Conservation (phyloP, 2,797 vertebrate species). For the Chrosomus eos region DNA sequence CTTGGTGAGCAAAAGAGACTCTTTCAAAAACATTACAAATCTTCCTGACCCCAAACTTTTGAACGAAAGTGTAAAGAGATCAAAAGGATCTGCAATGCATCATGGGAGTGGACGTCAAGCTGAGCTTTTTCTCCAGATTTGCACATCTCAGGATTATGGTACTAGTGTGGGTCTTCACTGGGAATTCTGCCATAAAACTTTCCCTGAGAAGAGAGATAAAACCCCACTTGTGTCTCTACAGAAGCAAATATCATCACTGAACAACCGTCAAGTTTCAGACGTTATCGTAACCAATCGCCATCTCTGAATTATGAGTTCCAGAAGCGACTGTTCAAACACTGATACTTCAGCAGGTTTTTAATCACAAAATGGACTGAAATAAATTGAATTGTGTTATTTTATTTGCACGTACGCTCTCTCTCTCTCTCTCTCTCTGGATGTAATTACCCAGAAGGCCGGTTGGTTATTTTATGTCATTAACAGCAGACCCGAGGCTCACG, state of each 20-base stretch:
- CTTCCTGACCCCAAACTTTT: neutral
- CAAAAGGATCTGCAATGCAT: neutral
- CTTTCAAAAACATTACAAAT: neutral
- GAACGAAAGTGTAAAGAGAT: neutral
- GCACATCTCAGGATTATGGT: neutral
- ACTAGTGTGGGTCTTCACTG: neutral
- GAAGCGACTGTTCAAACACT: neutral
- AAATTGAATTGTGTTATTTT: conserved; percentile 47
- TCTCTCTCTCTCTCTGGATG: conserved; percentile 40
- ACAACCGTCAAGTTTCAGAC: neutral
- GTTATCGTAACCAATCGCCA: neutral
- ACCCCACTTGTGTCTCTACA: neutral
- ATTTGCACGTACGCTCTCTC: conserved; percentile 22
- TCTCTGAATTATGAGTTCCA: neutral
- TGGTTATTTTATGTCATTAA: conserved; percentile 45
- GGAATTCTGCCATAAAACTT: neutral
- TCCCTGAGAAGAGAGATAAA: neutral
- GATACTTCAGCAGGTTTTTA: conserved; percentile 17
- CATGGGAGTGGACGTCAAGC: too few species aligned
- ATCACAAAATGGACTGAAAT: conserved; percentile 32
- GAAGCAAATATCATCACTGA: conserved; percentile 42
- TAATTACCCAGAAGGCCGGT: conserved; percentile 52
- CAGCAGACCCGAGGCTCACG: conserved; percentile 1
- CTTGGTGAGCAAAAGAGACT: neutral
- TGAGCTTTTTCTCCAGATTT: neutral